These are phyloP conservation scores for Phaethon lepturus DNA, from an alignment of 2,113 vertebrate species.

Conservation along the genomic window DNA sequence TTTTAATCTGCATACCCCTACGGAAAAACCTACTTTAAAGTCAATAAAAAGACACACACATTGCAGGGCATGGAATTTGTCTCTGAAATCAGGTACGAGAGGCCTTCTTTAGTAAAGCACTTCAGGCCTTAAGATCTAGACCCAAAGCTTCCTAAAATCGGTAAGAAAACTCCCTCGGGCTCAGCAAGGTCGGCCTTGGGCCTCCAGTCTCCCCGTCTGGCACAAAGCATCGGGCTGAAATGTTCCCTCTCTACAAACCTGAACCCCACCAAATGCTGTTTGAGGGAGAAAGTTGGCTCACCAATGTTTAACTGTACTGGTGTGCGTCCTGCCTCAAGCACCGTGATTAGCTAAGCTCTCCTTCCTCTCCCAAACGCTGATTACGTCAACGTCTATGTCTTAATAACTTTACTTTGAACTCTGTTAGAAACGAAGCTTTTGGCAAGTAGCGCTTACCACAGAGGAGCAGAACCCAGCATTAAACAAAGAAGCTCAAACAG, in stretches of 20 bases:
- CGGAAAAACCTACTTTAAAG: neutral
- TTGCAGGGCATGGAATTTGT: neutral
- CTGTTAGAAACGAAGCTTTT: neutral
- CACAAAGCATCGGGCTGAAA: neutral
- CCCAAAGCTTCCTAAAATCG: neutral
- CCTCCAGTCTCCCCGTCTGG: no score
- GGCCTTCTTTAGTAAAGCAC: neutral
- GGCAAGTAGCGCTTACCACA: conserved; percentile 1
- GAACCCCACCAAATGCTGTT: neutral
- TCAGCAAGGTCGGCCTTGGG: neutral
- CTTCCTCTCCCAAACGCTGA: neutral
- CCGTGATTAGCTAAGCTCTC: neutral
- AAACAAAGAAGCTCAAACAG: conserved; percentile 16
- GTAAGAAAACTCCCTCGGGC: neutral
- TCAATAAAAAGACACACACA: neutral
- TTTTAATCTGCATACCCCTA: neutral
- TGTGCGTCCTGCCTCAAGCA: neutral
- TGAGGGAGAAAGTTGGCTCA: neutral
- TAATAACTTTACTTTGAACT: conserved; percentile 36
- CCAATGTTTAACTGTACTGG: accelerated
- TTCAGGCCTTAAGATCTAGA: neutral
- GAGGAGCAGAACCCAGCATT: conserved; percentile 33
- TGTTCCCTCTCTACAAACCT: neutral
- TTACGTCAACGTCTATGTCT: neutral
- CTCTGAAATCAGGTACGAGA: neutral